Base-by-base conservation (phyloP, 2,888 invertebrate genomes). In the Harmothoe impar region DNA sequence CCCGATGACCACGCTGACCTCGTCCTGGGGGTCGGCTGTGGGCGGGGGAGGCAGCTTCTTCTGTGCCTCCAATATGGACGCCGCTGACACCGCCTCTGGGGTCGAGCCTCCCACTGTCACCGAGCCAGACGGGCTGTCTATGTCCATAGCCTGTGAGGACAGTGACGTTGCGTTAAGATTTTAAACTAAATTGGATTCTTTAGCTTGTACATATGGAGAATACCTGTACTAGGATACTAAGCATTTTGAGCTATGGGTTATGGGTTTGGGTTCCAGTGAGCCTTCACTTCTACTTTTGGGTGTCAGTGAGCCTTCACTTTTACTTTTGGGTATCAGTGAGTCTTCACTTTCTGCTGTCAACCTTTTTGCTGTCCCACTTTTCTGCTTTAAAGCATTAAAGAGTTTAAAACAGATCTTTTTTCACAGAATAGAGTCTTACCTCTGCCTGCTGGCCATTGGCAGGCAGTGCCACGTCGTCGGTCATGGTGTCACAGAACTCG, bases 21-120 rank as follows among this genome's bases (percentile, higher is more conserved):
- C 81, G 43, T 91, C 92, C 5, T 31, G 81, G 12, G 56, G n/a
- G 20, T 91, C 89, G 51, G 35, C 33, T 12, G 88, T 85, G 35
- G 91, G 91, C 15, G 91, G 92, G 1, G 91, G 85, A 12, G 92
- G 91, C 56, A 92, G 90, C 31, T 91, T 68, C 62, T 85, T 17
- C 31, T 43, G 33, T 0, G 81, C 52, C 35, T 25, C 62, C 20
- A 31, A 25, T 20, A 56, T 17, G 12, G 54, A 31, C 33, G n/a
- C 88, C 7, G 56, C 29, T 31, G 89, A 17, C 1, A 62, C 89
- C 0, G 23, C 89, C 15, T 35, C 89, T 35, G 17, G 31, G 10
- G 52, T 25, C 0, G 86, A 86, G 17, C 17, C 25, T 25, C 33
- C 43, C 0, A 51, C 35, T 23, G 84, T 52, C 3, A 25, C 86